Conservation (phyloP, 2,888 invertebrate genomes). For the Leucania comma region DNA sequence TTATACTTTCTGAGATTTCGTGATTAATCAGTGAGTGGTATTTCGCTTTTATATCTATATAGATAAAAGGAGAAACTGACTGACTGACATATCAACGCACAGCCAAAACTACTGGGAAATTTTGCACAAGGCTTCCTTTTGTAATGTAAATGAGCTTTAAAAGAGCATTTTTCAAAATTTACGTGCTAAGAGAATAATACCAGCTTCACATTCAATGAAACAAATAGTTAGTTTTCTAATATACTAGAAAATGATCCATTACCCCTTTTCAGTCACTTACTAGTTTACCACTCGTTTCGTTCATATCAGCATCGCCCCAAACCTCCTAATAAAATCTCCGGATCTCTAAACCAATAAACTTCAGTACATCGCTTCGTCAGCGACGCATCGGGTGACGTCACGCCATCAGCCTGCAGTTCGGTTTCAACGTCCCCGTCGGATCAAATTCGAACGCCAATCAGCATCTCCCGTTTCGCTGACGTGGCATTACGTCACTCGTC, state of each 20-base stretch:
- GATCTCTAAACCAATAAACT: conserved; percentile 60
- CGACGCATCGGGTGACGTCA: conserved; percentile 56
- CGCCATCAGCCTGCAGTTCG: conserved; percentile 56
- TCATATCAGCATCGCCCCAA: conserved; percentile 18
- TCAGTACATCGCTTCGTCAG: conserved; percentile 49
- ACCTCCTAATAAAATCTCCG: conserved; percentile 51
- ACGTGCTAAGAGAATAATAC: not conserved
- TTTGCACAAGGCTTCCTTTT: no score
- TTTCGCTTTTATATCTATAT: no score
- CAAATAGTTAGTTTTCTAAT: not conserved
- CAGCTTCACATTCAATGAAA: not conserved
- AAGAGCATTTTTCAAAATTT: no score
- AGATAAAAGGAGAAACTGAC: no score
- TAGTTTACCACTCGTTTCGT: not conserved
- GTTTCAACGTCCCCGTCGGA: conserved; percentile 57
- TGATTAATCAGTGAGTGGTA: no score
- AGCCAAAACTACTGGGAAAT: no score
- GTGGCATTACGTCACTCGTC: conserved; percentile 54
- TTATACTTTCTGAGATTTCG: no score
- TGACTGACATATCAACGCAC: no score
- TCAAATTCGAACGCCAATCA: conserved; percentile 65
- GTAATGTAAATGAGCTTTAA: no score
- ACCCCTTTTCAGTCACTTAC: conserved; percentile 3
- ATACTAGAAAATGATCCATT: not conserved
- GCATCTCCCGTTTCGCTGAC: conserved; percentile 50